Base-by-base conservation (phyloP, 2,797 vertebrate species). In the Bucorvus abyssinicus region DNA sequence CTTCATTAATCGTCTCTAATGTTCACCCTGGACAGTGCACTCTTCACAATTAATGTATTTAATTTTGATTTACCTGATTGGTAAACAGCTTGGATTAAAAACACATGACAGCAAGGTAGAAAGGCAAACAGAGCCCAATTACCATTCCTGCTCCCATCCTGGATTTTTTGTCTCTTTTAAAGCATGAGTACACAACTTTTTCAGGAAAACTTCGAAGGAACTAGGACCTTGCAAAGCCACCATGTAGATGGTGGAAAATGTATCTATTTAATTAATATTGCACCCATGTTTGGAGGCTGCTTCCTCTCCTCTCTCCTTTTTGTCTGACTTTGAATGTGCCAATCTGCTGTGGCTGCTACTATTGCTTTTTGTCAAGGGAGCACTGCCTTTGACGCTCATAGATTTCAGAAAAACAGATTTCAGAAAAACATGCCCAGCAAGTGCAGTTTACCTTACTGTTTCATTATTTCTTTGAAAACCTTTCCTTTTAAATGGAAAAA, bases 391-490 rank as follows among this genome's bases (percentile, higher is more conserved):
- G 77, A 34, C 32, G 57, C 42, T 45, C 56, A 21, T 12, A 53
- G 12, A 47, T 83, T 89, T 90, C 94, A 49, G 70, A n/a, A 24
- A 32, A 32, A 20, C 5, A 45, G 26, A 63, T 53, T 90, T 81
- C 55, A 91, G 74, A 74, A 91, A 87, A 94, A 60, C 7, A 36
- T 61, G 24, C 68, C 53, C 45, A 79, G 36, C 50, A 55, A 84
- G 42, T 77, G 45, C 49, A 59, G 30, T 80, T 91, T 73, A 36
- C 60, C 45, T 71, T 82, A 36, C 21, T 27, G 5, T 67, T 50
- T 74, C 40, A 59, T 74, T 91, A 27, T 87, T 90, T 95, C 34
- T 77, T 82, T 89, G 42, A 71, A 90, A 96, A 65, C 9, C 9
- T 90, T 89, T 71, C n/a, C 0, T 19, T 89, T 93, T 71, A 74